Base-by-base conservation (phyloP, 2,797 vertebrate species). In the Leuciscus waleckii region DNA sequence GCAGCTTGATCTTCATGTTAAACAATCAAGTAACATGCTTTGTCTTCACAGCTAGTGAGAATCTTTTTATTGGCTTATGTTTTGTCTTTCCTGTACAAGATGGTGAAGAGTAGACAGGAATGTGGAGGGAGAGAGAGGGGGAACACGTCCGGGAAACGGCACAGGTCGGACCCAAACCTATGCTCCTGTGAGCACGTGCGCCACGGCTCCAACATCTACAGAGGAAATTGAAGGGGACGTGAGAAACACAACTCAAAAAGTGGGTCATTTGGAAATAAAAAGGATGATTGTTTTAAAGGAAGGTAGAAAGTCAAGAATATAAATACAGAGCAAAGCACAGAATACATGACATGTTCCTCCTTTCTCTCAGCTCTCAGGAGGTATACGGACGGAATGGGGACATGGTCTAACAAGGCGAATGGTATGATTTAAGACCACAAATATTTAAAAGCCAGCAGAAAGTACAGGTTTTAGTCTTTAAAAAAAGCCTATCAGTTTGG, bases 201-300 rank as follows among this genome's bases (percentile, higher is more conserved):
- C 84, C 77, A 49, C 13, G 2, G 65, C 26, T 78, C 65, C 51
- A 49, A 37, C 69, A 39, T 41, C 76, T 79, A 51, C 4, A 32
- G 65, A 37, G 76, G 29, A 85, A 80, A 79, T 85, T 84, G 81
- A 85, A 54, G 70, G 67, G 49, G 75, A 88, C 67, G 81, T 81
- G 77, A 70, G 65, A 87, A 87, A 89, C 89, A 89, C 49, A 87
- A 90, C 81, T 90, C 73, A 29, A 80, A 89, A 92, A 91, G 83
- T 89, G 77, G 81, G 88, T 87, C 88, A 86, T 82, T 58, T 73
- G 37, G 82, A 43, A 83, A 75, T 85, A 71, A 76, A 81, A 86
- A 82, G 21, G 13, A 54, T 39, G 23, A 74, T 51, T 68, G 78
- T 67, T 49, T 85, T 58, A 26, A 67, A 84, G 26, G 37, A 83